phyloP scores from a whole-genome alignment of 1,140 invertebrate species.

The roundworm (Caenorhabditis elegans) region DNA sequence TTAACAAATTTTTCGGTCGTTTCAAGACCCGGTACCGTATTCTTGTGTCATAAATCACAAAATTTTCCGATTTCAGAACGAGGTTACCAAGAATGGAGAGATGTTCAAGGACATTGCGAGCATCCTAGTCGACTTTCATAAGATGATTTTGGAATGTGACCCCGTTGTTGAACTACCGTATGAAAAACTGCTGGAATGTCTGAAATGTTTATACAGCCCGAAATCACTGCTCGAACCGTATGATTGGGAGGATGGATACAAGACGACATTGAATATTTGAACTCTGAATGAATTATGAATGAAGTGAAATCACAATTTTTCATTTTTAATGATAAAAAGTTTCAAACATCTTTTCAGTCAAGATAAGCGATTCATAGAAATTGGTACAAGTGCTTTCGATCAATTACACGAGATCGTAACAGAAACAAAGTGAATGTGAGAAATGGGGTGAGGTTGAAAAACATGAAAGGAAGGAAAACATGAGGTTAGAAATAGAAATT shows the following conservation, averaged over 20 bases:
- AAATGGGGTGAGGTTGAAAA: background rate
- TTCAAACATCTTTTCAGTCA: no score
- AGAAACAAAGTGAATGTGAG: background rate
- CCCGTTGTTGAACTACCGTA: constrained; percentile 46
- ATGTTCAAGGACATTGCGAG: background rate
- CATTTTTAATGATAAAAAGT: no score
- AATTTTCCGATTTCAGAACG: background rate
- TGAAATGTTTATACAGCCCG: constrained; percentile 25
- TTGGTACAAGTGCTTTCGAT: background rate
- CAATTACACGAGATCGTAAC: background rate
- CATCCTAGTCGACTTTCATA: background rate
- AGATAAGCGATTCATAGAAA: background rate
- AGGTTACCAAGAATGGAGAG: background rate
- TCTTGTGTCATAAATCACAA: no score
- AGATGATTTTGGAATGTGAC: background rate
- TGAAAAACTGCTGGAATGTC: constrained; percentile 46
- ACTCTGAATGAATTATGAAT: no score
- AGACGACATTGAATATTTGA: background rate
- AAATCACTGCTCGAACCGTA: constrained; percentile 41
- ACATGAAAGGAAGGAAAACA: no score
- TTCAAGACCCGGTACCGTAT: no score
- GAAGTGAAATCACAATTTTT: no score
- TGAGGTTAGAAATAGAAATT: background rate
- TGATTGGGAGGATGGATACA: constrained; percentile 52
- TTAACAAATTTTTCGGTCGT: no score